These are phyloP conservation scores for Calyptomena viridis DNA, from an alignment of 2,113 vertebrate species.

Conservation along the genomic window DNA sequence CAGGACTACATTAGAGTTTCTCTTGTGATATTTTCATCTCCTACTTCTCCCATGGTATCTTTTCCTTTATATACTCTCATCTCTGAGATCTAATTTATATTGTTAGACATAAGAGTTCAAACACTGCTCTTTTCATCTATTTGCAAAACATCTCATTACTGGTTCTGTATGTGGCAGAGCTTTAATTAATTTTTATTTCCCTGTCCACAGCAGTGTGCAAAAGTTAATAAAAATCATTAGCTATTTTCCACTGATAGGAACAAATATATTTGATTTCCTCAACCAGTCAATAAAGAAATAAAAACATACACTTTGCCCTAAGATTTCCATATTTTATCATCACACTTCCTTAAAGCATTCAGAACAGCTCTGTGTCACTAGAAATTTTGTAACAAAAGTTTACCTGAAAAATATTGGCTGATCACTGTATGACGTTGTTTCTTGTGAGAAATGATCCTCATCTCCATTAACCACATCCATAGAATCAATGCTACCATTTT, in stretches of 20 bases:
- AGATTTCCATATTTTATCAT: background rate
- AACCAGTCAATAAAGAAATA: background rate
- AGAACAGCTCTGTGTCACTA: background rate
- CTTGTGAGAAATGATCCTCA: constrained; percentile 55
- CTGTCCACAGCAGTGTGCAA: background rate
- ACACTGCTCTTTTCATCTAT: background rate
- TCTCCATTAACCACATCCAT: constrained; percentile 62
- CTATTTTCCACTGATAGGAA: background rate
- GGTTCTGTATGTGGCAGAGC: background rate
- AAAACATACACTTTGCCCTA: background rate
- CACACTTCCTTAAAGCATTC: background rate
- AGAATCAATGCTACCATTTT: constrained; percentile 69
- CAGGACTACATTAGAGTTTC: background rate
- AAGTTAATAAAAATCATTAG: background rate
- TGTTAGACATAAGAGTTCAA: background rate
- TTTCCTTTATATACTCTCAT: background rate
- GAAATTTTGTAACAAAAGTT: background rate
- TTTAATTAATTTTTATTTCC: background rate
- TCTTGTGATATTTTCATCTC: background rate
- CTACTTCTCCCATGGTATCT: background rate
- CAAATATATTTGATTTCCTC: background rate
- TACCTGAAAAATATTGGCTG: constrained; percentile 97
- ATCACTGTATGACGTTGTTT: constrained; percentile 77
- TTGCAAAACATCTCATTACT: background rate
- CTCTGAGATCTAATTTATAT: background rate